A percentile compares a stretch with the other conserved stretches of the same genome.
phyloP scores from a whole-genome alignment of 2,113 vertebrate species.

The Colius striatus region DNA sequence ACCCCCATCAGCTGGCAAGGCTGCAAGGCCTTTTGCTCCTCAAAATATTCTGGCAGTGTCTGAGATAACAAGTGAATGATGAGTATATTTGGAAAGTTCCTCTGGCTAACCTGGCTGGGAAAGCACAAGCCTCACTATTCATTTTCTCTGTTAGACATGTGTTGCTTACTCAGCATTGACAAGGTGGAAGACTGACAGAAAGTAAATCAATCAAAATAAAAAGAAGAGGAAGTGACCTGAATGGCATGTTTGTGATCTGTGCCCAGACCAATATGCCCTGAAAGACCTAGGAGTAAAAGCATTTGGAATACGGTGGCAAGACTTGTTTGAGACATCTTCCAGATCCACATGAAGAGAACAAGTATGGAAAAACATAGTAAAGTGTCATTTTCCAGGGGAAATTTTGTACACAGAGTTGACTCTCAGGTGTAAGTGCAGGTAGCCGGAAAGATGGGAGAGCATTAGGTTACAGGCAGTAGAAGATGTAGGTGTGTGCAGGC shows the following conservation, averaged over 20 bases:
- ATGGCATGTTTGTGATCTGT: neutral
- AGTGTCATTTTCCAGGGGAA: too few relatives aligned
- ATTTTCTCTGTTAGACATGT: neutral
- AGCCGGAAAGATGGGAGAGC: too few relatives aligned
- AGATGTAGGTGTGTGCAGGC: neutral
- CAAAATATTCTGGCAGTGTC: constrained; percentile 21
- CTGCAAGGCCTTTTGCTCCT: neutral
- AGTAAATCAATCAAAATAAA: neutral
- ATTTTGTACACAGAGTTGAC: too few relatives aligned
- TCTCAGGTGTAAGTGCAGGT: too few relatives aligned
- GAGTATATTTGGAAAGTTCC: neutral
- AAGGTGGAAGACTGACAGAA: neutral
- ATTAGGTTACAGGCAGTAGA: neutral
- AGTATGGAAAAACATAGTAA: too few relatives aligned
- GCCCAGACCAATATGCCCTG: neutral
- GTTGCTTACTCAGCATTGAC: neutral
- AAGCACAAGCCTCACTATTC: neutral
- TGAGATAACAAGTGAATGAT: constrained; percentile 11
- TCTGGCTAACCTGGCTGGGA: neutral
- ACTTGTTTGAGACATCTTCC: too few relatives aligned
- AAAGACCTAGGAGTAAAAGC: neutral
- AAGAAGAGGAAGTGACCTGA: neutral
- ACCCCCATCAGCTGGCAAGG: neutral
- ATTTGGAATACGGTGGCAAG: neutral
- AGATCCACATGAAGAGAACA: too few relatives aligned